Evolutionary conservation across 2,797 vertebrate genomes (phyloP), one percentile per base, ranked within the genome.

Genomic region (Neostethus bicornis): DNA sequence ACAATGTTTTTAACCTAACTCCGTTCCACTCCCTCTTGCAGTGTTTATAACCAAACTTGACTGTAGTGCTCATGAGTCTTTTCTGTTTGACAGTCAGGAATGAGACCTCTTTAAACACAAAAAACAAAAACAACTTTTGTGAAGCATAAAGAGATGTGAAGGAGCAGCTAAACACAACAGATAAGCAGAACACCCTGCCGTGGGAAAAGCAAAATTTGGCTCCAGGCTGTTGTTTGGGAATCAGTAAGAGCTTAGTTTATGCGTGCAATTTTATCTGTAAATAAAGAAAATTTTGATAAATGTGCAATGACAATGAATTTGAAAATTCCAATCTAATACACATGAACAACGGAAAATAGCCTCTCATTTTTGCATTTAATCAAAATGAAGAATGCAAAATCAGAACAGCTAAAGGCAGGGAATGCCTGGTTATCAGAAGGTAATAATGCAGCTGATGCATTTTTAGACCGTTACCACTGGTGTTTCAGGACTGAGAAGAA

Each of bases 21-120:
- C 17, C 47, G 32, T 38, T 42, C 14, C 7, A 29, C 20, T 35
- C n/a, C 57, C 20, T 34, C 19, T 56, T 20, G 14, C 24, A 29
- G 31, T 16, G 39, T 50, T 47, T 50, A 56, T 34, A 24, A 56
- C 51, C 29, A 48, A 51, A 12, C 38, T 46, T 44, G 34, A 56
- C 21, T 38, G 13, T 57, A 51, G 37, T 54, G 41, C 52, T 57
- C 39, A 51, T 48, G 16, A 41, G 66, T 63, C 41, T 57, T 61
- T 58, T 56, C 25, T 44, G 23, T 64, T 60, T 72, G 57, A 39
- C 57, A 67, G 45, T 45, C 32, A 46, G 2, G 1, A n/a, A 5
- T 2, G 9, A 0, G 4, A 25, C 8, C 56, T 66, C 31, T 34
- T 2, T 10, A 42, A 37, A 38, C 23, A 21, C 23, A 41, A 24